Base-by-base conservation (phyloP, 2,888 invertebrate genomes). In the Rhagonycha lutea region DNA sequence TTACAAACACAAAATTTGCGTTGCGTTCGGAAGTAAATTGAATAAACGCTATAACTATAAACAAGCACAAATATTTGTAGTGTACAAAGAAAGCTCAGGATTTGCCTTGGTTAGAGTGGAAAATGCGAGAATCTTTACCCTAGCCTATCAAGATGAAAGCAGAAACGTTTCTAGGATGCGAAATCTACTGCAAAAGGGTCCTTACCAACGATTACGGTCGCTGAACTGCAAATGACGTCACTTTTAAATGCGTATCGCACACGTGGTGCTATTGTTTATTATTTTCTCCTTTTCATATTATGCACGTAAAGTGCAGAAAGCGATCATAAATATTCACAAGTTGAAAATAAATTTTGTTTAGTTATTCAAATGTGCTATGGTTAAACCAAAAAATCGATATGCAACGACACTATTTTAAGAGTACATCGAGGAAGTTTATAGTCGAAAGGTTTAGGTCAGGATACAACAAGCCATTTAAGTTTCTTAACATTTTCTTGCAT, bases 171-270 rank as follows among this genome's bases (percentile, higher is more conserved):
- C 78, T 74, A 62, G 70, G 78, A 76, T 77, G 70, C 69, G 74
- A 71, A 77, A 74, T 74, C 70, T 73, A 75, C 73, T 69, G 71
- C 60, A 74, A 61, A 76, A 76, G 77, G 78, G 79, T 74, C 72
- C 79, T 77, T 77, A 77, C 78, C 77, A 79, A 70, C 70, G 61
- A 72, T 78, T 72, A 73, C 74, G 80, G 80, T 80, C 80, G 80
- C 73, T 80, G 80, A 80, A 80, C 79, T 78, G 77, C 69, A 69
- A 65, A 68, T 80, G 79, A 80, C 80, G 79, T 80, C 80, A 80
- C 72, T 32, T 63, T 60, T 70, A 76, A 76, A 73, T 76, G 70
- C 76, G 76, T 73, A 70, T 70, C 70, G 73, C 60, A 67, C 76
- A 76, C 76, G 76, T 76, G 76, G 73, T 73, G 73, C 12, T 26